Evolutionary conservation across 2,797 vertebrate species (phyloP), one percentile per base, ranked within the genome.

Genomic region (Vultur gryphus): DNA sequence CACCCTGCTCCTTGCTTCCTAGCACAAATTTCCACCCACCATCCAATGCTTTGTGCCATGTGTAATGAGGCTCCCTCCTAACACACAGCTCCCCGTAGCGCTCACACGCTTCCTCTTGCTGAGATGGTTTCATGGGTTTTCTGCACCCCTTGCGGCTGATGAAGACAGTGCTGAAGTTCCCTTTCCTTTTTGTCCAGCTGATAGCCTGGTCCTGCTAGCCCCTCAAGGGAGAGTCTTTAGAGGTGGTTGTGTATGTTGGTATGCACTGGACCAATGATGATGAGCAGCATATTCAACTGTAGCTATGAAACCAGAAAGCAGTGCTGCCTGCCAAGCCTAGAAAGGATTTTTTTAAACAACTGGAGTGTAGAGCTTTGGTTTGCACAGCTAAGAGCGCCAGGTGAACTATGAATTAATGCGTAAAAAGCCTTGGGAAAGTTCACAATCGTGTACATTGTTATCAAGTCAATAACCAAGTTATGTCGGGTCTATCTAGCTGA

Each of bases 371-470:
- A 55, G 41, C 24, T 89, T n/a, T n/a, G 39, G 44, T 44, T 80
- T 62, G 69, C 67, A 13, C 43, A 59, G 66, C 39, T 33, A 29
- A 61, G n/a, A 82, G 61, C n/a, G 57, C 41, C 57, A 75, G 81
- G 44, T 73, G 39, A 93, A 9, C 77, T 84, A 20, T 54, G 84
- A 90, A 81, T 90, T 90, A 81, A 85, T 71, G 66, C 67, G 72
- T 54, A 83, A 92, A 87, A 87, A 81, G 57, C 75, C 55, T 80
- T 77, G 59, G 77, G 48, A 92, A 79, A 70, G 84, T 87, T 96
- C 35, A 84, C 35, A 33, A 21, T 59, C 2, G 1, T 41, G 14
- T 64, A 28, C 0, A 0, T 51, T 65, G 49, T 58, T 65, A 64
- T 9, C 19, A 94, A 93, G 71, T 84, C 37, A 18, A 73, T 71